Conservation (phyloP, 1,140 invertebrate genomes). For the Pogonognathellus flavescens region DNA sequence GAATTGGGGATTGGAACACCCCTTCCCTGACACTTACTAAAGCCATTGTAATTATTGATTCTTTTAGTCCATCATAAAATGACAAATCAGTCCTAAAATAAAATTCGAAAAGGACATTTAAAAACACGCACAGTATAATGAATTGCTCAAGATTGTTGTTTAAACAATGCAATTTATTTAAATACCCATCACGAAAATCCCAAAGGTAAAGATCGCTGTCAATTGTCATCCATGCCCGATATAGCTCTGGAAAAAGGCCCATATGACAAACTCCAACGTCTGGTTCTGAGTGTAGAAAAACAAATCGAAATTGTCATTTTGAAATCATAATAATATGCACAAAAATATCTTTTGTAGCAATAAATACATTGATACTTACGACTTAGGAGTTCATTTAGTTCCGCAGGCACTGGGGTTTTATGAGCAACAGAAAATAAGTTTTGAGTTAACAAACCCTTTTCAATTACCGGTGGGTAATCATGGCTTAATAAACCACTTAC, state of each 20-base stretch:
- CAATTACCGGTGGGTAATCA: slow-evolving; percentile 86
- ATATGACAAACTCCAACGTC: slow-evolving; percentile 72
- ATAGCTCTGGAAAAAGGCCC: slow-evolving; percentile 96
- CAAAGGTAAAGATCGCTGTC: slow-evolving; percentile 98
- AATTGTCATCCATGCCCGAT: slow-evolving; percentile 95
- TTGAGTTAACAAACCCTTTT: slow-evolving; percentile 77
- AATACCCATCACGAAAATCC: slow-evolving; percentile 89
- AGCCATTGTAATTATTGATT: slow-evolving; percentile 63
- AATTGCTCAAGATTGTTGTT: too few species aligned
- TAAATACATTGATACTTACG: slow-evolving; percentile 85
- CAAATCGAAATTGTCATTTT: too few species aligned
- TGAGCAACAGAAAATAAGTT: slow-evolving; percentile 85
- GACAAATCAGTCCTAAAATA: slow-evolving; percentile 58
- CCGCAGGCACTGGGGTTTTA: slow-evolving; percentile 89
- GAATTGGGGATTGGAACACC: slow-evolving; percentile 70
- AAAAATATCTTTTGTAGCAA: neutral
- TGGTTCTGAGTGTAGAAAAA: too few species aligned
- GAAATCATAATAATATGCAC: too few species aligned
- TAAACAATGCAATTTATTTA: slow-evolving; percentile 15
- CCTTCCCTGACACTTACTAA: slow-evolving; percentile 62
- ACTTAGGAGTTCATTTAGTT: slow-evolving; percentile 93
- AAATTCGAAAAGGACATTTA: neutral
- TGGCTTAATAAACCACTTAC: slow-evolving; percentile 89
- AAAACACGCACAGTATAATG: too few species aligned
- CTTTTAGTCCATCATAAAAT: slow-evolving; percentile 63